Base-by-base conservation (phyloP, 2,113 vertebrate genomes). In the Tauraco erythrolophus region DNA sequence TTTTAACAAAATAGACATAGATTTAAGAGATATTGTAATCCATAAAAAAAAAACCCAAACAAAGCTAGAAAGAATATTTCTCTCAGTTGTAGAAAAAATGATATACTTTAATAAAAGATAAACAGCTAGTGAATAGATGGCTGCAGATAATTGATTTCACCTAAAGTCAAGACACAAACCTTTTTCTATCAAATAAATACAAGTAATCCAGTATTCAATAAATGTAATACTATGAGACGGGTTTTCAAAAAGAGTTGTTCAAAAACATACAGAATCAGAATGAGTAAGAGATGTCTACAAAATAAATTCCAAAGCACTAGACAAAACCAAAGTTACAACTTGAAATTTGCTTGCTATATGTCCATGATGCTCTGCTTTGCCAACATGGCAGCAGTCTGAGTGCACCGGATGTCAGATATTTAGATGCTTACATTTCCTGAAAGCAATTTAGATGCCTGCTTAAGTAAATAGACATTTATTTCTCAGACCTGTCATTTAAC, bases 1-100 rank as follows among this genome's bases (percentile, higher is more conserved):
- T 43, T 54, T 39, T 2, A 58, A 28, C 45, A 31, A 37, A 48
- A 25, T 2, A 43, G 5, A 56, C 17, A 72, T 4, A 54, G 1
- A 79, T 89, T 65, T 76, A 76, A 48, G 23, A 89, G 35, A 41
- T 27, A 31, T 2, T 62, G 13, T 4, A 68, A 56, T 74, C 58
- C 3, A 31, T 60, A 33, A 58, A 21, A 6, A 78, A 25, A n/a
- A 33, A 7, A 1, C 0, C 6, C 25, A 60, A 68, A 9, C 15
- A 50, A 72, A 80, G 65, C 14, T 13, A 57, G n/a, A 92, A 82
- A n/a, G 7, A 76, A 2, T 24, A 35, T 37, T 81, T 65, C 6
- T 58, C 77, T 79, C 25, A 56, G 15, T 24, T n/a, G 17, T 43
- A 83, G 46, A 39, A 83, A 89, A 76, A 65, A 24, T 5, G 0